Evolutionary conservation across 1,140 invertebrate genomes (phyloP).

Genomic region (Zaprionus capensis): DNA sequence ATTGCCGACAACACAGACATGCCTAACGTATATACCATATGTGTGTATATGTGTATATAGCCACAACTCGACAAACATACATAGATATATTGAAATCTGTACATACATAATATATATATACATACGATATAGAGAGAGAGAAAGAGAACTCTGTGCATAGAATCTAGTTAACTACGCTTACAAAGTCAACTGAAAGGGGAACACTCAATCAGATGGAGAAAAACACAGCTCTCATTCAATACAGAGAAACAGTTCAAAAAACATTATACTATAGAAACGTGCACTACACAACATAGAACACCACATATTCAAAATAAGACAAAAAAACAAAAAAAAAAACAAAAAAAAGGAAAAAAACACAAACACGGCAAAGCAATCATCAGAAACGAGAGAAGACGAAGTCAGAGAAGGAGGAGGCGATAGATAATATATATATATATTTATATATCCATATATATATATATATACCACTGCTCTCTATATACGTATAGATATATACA

Average conservation of each 20-base stretch:
- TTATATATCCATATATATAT: not conserved
- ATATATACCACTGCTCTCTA: not conserved
- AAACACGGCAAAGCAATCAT: conserved; percentile 18
- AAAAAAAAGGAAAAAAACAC: conserved; percentile 7
- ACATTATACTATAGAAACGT: conserved; percentile 46
- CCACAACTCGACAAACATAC: conserved; percentile 13
- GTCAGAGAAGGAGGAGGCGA: not conserved
- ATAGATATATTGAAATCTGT: conserved; percentile 8
- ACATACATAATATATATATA: conserved; percentile 27
- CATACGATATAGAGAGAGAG: too few relatives aligned
- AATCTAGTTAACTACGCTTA: conserved; percentile 69
- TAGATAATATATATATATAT: not conserved
- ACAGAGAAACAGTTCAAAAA: conserved; percentile 51
- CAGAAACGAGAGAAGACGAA: not conserved
- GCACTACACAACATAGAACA: conserved; percentile 22
- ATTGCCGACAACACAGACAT: conserved; percentile 1
- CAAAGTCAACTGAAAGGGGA: conserved; percentile 47
- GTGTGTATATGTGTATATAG: not conserved
- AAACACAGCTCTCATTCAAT: conserved; percentile 57
- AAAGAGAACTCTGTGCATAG: conserved; percentile 9
- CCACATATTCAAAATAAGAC: conserved; percentile 27
- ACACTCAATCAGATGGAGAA: conserved; percentile 39
- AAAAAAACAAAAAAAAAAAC: conserved; percentile 24
- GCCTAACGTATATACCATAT: not conserved
- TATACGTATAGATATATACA: not conserved